Conservation (phyloP, 1,140 invertebrate species). For the Tetramorium parvispinum region DNA sequence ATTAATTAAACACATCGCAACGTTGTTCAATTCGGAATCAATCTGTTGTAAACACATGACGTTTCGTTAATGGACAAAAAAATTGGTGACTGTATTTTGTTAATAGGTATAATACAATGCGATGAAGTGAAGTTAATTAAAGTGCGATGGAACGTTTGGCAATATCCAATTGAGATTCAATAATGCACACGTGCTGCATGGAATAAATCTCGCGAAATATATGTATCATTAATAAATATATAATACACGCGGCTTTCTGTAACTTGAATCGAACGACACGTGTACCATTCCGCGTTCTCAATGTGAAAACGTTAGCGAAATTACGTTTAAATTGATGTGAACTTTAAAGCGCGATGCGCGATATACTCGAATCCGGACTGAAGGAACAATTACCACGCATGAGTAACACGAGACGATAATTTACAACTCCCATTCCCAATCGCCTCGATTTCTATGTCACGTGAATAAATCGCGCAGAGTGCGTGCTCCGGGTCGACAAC, state of each 20-base stretch:
- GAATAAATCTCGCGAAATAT: neutral
- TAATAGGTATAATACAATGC: neutral
- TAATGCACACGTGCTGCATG: neutral
- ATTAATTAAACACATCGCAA: neutral
- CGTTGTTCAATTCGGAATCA: neutral
- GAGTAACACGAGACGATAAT: neutral
- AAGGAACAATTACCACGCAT: neutral
- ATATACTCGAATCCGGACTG: neutral
- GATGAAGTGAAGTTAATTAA: conserved; percentile 2
- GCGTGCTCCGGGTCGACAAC: neutral
- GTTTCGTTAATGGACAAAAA: neutral
- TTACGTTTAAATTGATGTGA: neutral
- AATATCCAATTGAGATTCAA: neutral
- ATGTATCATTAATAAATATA: neutral
- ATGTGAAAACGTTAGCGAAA: neutral
- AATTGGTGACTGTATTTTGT: neutral
- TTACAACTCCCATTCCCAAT: neutral
- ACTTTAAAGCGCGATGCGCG: neutral
- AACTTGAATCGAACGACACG: neutral
- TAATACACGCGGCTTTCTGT: neutral
- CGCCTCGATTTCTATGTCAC: neutral
- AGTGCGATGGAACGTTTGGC: neutral
- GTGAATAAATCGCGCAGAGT: neutral
- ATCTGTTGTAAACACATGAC: neutral
- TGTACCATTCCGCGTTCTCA: neutral